phyloP scores from a whole-genome alignment of 2,113 vertebrate genomes.

The Nycticorax nycticorax region DNA sequence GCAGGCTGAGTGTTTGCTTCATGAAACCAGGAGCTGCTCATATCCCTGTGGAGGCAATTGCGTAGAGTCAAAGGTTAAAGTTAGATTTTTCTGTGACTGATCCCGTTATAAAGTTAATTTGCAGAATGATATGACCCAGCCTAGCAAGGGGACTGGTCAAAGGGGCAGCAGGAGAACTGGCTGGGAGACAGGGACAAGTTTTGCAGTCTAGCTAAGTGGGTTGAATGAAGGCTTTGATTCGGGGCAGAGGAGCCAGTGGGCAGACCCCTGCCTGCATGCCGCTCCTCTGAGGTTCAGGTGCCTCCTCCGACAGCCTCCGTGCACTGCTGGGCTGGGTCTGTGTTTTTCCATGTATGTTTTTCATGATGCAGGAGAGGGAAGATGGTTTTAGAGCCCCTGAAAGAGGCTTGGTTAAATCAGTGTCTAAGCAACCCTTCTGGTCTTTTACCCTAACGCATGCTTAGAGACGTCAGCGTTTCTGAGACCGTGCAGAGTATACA shows the following conservation, averaged over 20 bases:
- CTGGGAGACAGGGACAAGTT: background rate
- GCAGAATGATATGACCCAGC: background rate
- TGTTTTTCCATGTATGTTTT: background rate
- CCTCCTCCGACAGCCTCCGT: background rate
- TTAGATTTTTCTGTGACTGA: background rate
- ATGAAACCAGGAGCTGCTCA: background rate
- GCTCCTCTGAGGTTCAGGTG: background rate
- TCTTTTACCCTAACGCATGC: background rate
- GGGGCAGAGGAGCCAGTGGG: background rate
- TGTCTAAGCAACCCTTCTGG: background rate
- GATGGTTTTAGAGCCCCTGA: background rate
- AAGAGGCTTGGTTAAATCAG: background rate
- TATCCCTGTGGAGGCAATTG: background rate
- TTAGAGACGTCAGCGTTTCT: background rate
- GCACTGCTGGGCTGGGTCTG: background rate
- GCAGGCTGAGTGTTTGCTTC: conserved; percentile 2
- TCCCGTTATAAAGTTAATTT: background rate
- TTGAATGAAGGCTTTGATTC: background rate
- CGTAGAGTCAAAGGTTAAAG: background rate
- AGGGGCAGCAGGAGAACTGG: background rate
- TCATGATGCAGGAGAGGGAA: background rate
- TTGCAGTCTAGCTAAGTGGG: background rate
- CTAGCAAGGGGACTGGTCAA: background rate
- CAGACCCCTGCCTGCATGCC: background rate
- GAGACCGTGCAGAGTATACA: background rate